A percentile compares a stretch with the other conserved stretches of the same genome.
Conservation (phyloP, 2,888 invertebrate genomes). For the Aleiodes alternator region DNA sequence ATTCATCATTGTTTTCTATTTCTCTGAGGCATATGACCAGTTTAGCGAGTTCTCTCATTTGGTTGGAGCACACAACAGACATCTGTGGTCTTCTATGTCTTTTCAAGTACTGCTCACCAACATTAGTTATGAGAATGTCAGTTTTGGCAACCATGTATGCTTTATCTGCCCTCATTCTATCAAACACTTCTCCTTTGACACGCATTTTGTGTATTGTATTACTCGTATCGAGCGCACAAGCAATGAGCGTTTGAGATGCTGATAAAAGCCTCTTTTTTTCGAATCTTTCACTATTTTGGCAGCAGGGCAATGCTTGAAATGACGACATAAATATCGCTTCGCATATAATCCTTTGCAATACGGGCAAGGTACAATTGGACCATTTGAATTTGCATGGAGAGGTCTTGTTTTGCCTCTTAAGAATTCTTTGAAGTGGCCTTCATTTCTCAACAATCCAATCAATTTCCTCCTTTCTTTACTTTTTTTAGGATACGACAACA, state of each 20-base stretch:
- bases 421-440: constrained; percentile 25
- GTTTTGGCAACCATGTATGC: constrained; percentile 36
- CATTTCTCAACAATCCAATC: constrained; percentile 14
- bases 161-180: constrained; percentile 15
- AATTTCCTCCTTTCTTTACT: constrained; percentile 15
- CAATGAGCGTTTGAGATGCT: constrained; percentile 30
- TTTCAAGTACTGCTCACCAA: constrained; percentile 29
- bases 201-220: constrained; percentile 10
- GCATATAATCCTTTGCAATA: constrained; percentile 25
- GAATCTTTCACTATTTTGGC: background rate
- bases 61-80: constrained; percentile 21
- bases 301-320: constrained; percentile 19
- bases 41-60: constrained; percentile 36
- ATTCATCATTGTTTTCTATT: constrained; percentile 23
- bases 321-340: constrained; percentile 23
- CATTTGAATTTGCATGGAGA: background rate
- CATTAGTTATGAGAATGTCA: constrained; percentile 15
- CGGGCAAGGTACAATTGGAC: constrained; percentile 8
- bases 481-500: constrained; percentile 4
- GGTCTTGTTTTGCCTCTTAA: constrained; percentile 28
- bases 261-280: constrained; percentile 1
- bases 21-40: constrained; percentile 14
- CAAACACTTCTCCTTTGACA: constrained; percentile 24
- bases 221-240: constrained; percentile 7
- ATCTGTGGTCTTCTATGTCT: constrained; percentile 25